phyloP scores from a whole-genome alignment of 1,140 invertebrate species.

The Orius insidiosus region DNA sequence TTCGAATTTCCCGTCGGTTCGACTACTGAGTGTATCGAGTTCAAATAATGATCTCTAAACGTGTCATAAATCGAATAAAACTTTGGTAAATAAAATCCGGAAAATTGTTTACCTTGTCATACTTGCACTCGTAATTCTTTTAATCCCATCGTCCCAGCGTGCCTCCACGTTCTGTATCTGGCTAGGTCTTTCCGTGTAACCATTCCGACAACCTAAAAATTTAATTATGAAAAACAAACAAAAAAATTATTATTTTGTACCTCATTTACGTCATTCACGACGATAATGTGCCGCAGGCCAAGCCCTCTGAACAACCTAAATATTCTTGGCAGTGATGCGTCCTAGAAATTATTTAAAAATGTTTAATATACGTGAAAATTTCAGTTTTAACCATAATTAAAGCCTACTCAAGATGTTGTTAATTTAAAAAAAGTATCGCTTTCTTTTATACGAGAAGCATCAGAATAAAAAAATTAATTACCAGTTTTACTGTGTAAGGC shows the following conservation, averaged over 20 bases:
- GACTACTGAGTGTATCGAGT: no score
- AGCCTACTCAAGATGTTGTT: no score
- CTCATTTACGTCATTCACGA: conserved; percentile 80
- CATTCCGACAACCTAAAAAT: conserved; percentile 50
- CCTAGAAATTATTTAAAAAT: conserved; percentile 33
- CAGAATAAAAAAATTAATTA: conserved; percentile 33
- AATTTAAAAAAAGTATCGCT: no score
- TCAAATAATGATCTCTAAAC: background rate
- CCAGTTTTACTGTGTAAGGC: conserved; percentile 63
- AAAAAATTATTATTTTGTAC: conserved; percentile 30
- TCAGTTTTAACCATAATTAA: no score
- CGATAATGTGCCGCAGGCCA: conserved; percentile 80
- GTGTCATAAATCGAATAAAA: conserved; percentile 2
- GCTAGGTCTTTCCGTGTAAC: conserved; percentile 89
- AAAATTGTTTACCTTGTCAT: conserved; percentile 20
- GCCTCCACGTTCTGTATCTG: conserved; percentile 55
- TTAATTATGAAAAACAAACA: background rate
- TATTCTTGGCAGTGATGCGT: conserved; percentile 72
- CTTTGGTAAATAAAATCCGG: conserved; percentile 1
- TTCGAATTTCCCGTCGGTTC: no score
- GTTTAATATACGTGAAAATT: no score
- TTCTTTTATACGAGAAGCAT: no score
- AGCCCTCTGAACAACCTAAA: conserved; percentile 84
- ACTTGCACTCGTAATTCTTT: conserved; percentile 47
- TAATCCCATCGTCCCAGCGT: conserved; percentile 54